Evolutionary conservation across 2,888 invertebrate species (phyloP), one percentile per base, ranked within the genome.

Genomic region (Ormyrus rosae): DNA sequence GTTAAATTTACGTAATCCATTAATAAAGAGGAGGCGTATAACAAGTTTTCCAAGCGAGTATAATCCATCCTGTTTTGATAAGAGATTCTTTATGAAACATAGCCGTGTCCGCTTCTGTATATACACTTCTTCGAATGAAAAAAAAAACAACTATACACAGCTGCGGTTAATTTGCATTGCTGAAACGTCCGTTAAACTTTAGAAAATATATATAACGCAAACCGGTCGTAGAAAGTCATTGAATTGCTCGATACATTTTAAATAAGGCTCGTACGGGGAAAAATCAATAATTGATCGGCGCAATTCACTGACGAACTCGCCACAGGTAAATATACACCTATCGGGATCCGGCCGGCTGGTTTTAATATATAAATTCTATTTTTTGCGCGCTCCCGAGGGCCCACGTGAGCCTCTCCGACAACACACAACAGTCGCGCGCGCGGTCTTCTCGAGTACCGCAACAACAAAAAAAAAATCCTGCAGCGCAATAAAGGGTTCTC

Each of bases 301-400:
- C 45, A 34, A 51, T 77, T 19, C 45, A 70, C 9, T n/a, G 48
- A 56, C 6, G 55, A 19, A 69, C 53, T n/a, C 45, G 3, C n/a
- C 50, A 46, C 55, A 45, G 73, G 67, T 56, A 68, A 55, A 69
- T 61, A 63, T 64, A 45, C 75, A 68, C 34, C 34, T n/a, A 13
- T 8, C 19, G 11, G 60, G 19, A 53, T 51, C 75, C 75, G 1
- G 19, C 1, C 19, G 1, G 19, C 19, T 55, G 72, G 56, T 77
- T 80, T 72, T 80, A 73, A 77, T 77, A 77, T 77, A 34, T 34
- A 73, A 81, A 73, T 73, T 81, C 81, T 73, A 81, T 77, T 77
- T 81, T 81, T 69, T 73, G 68, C 64, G 51, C 50, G 7, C 46
- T 61, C 64, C 58, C 48, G 48, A 73, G 60, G 51, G 58, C 69